These are phyloP conservation scores for Malaclemys terrapin DNA, from an alignment of 2,113 vertebrate species.

Conservation along the genomic window DNA sequence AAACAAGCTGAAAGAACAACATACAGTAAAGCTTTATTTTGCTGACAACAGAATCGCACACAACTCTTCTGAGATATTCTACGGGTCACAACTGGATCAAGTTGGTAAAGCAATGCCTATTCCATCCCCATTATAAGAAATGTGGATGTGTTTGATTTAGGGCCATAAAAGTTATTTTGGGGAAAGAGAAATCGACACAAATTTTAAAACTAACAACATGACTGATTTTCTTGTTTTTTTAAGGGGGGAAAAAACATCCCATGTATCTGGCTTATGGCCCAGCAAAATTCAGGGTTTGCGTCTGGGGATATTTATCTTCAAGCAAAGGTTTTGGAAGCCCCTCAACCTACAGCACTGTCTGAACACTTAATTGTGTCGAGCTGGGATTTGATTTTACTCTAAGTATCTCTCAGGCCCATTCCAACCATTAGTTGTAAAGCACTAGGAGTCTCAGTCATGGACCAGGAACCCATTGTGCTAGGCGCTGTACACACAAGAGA, in stretches of 20 bases:
- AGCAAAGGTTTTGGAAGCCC: background rate
- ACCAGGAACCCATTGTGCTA: background rate
- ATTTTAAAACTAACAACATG: background rate
- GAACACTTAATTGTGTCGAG: background rate
- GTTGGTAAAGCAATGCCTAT: fast-evolving
- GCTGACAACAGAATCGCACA: fast-evolving
- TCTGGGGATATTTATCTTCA: background rate
- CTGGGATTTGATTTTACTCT: fast-evolving
- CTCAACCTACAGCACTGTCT: background rate
- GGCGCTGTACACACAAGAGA: fast-evolving
- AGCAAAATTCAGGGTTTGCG: background rate
- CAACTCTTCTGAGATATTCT: background rate
- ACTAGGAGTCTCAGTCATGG: background rate
- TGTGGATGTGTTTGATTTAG: background rate
- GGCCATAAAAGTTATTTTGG: background rate
- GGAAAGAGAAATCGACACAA: background rate
- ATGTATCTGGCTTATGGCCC: background rate
- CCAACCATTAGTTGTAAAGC: background rate
- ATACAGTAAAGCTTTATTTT: background rate
- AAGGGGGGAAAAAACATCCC: background rate
- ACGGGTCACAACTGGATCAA: background rate
- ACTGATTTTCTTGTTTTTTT: background rate
- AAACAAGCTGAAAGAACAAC: background rate
- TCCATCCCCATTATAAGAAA: background rate
- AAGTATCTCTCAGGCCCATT: fast-evolving